Evolutionary conservation across 2,113 vertebrate species (phyloP), one percentile per base, ranked within the genome.

Genomic region (Salvelinus namaycush): DNA sequence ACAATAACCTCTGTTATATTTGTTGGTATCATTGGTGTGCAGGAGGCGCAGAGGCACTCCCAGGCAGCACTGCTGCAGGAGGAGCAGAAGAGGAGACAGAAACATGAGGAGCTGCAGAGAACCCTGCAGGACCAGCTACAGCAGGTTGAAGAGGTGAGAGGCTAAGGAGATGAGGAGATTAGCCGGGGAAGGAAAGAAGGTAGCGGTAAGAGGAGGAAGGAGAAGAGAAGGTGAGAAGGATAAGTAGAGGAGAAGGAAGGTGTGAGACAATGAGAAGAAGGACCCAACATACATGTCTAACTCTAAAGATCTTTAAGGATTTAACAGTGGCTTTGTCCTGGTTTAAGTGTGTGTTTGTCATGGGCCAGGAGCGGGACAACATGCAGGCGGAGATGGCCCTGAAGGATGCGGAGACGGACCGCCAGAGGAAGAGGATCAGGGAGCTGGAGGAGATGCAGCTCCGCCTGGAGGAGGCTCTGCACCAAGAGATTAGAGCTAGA

Each of bases 391-490:
- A 97, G 83, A 94, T 97, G 75, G 95, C 93, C 18, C 93, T 95
- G 87, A 97, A 97, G 75, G 96, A 95, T 5, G 94, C 93, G 2
- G 95, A 97, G 77, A 90, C 96, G 75, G 94, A 96, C 20, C 94
- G 95, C 80, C 95, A 97, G 81, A 85, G 95, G 76, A 92, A 92
- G 84, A 89, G 95, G 64, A 95, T 97, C 3, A 86, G 74, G 24
- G 96, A 97, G 81, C 91, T 97, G 77, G 96, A 97, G 82, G 94
- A 93, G 79, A 93, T 96, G 93, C 96, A 97, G 77, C 90, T 93
- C 0, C 86, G 92, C 65, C 92, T 97, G 4, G 95, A 97, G 87
- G 95, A 95, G 68, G 95, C 96, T 0, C 75, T 97, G 8, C 95
- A 95, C 74, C 94, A 95, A 39, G 95, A 97, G 89, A 92, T 91